Evolutionary conservation across 2,113 vertebrate genomes (phyloP).

Genomic region (Muntiacus reevesi): DNA sequence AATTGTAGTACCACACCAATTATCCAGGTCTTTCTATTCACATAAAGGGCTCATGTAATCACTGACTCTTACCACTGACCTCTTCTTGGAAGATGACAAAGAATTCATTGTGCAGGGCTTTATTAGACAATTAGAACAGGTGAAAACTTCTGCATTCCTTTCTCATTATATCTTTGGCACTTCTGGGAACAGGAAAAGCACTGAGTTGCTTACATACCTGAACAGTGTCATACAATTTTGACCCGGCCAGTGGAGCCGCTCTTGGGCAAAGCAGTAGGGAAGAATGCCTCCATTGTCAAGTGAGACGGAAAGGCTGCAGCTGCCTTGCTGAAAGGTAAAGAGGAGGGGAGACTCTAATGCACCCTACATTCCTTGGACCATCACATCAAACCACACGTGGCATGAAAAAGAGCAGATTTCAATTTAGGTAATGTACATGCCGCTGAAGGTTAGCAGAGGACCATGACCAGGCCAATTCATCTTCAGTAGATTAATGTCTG

Average conservation of each 20-base stretch:
- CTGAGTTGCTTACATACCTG: conserved; percentile 74
- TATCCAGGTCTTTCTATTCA: conserved; percentile 72
- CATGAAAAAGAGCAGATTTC: conserved; percentile 79
- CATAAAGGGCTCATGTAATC: conserved; percentile 72
- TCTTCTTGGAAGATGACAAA: conserved; percentile 82
- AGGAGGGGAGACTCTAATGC: conserved; percentile 68
- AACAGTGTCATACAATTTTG: conserved; percentile 59
- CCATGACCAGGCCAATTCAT: conserved; percentile 79
- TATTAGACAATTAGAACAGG: conserved; percentile 81
- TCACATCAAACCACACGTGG: conserved; percentile 71
- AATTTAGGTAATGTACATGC: conserved; percentile 81
- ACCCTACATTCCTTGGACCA: conserved; percentile 69
- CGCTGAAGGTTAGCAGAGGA: conserved; percentile 74
- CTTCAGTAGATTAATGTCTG: conserved; percentile 82
- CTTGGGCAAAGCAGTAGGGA: conserved; percentile 47
- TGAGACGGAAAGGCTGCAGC: conserved; percentile 73
- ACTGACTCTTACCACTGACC: conserved; percentile 75
- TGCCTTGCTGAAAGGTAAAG: conserved; percentile 76
- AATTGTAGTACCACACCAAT: conserved; percentile 60
- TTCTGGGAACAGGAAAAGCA: conserved; percentile 79
- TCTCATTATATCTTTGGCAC: conserved; percentile 77
- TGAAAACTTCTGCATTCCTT: conserved; percentile 84
- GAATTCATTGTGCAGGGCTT: conserved; percentile 70
- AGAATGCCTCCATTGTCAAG: conserved; percentile 81
- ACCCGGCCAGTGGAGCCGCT: conserved; percentile 65